Evolutionary conservation across 2,113 vertebrate genomes (phyloP).

Genomic region (Casuarius casuarius): DNA sequence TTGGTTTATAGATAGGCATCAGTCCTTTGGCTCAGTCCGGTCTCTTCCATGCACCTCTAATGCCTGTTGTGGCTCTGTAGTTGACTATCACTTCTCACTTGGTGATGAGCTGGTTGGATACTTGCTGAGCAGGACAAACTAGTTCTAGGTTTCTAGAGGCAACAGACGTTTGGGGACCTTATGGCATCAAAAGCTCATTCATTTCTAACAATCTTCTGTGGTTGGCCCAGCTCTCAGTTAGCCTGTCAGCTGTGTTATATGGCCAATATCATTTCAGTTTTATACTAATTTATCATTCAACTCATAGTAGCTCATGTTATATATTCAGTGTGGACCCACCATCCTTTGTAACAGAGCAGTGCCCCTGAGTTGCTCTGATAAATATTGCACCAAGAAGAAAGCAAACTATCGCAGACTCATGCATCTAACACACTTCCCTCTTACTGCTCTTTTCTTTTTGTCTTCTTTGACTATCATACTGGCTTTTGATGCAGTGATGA

Average conservation of each 20-base stretch:
- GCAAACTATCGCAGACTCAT: not conserved
- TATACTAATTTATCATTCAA: not conserved
- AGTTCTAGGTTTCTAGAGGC: not conserved
- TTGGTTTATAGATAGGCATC: not conserved
- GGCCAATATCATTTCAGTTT: not conserved
- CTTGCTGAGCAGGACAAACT: not conserved
- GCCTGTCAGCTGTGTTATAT: not conserved
- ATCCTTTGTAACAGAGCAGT: not conserved
- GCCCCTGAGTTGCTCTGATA: not conserved
- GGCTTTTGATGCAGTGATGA: not conserved
- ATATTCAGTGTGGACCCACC: not conserved
- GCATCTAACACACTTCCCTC: not conserved
- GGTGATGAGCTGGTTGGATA: not conserved
- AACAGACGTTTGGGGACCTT: not conserved
- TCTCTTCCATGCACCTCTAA: not conserved
- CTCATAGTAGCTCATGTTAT: not conserved
- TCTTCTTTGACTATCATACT: not conserved
- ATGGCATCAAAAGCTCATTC: not conserved
- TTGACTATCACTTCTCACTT: not conserved
- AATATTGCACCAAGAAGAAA: not conserved
- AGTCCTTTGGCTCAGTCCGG: not conserved
- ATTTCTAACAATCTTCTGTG: not conserved
- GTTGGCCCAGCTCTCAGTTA: not conserved
- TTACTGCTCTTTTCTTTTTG: not conserved
- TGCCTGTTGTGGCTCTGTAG: not conserved